Evolutionary conservation across 2,113 vertebrate genomes (phyloP).

Genomic region (Catharus fuscescens): DNA sequence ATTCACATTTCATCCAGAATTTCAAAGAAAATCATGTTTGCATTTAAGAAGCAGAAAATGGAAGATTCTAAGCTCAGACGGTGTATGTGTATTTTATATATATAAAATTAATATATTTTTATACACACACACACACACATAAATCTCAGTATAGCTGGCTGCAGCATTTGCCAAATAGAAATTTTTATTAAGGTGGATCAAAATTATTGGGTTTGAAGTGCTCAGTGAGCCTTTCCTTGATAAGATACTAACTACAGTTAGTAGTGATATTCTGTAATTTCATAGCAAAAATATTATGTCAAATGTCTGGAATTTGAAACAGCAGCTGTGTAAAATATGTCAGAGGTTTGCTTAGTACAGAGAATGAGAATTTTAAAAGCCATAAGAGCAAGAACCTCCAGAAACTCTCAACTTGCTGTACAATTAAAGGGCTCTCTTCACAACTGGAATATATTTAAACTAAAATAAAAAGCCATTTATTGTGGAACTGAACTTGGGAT

Average conservation of each 20-base stretch:
- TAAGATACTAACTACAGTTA: not conserved
- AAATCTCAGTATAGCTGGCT: not conserved
- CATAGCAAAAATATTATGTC: not conserved
- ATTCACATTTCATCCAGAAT: not conserved
- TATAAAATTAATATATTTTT: not conserved
- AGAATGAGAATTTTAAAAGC: not conserved
- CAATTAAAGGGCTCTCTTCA: not conserved
- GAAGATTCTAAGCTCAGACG: not conserved
- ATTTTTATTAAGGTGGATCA: not conserved
- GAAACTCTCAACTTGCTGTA: not conserved
- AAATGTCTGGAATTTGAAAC: not conserved
- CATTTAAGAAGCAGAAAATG: not conserved
- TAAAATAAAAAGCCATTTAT: not conserved
- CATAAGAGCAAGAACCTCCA: not conserved
- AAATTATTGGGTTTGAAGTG: not conserved
- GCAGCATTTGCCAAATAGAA: not conserved
- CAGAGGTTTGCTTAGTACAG: not conserved
- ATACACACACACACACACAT: not conserved
- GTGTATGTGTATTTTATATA: too few relatives aligned
- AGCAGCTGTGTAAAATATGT: not conserved
- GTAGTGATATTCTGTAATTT: not conserved
- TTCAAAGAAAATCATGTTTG: not conserved
- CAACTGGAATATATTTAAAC: not conserved
- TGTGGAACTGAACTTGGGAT: accelerated
- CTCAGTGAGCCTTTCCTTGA: not conserved